phyloP scores from a whole-genome alignment of 2,113 vertebrate species.

The Elachura formosa region DNA sequence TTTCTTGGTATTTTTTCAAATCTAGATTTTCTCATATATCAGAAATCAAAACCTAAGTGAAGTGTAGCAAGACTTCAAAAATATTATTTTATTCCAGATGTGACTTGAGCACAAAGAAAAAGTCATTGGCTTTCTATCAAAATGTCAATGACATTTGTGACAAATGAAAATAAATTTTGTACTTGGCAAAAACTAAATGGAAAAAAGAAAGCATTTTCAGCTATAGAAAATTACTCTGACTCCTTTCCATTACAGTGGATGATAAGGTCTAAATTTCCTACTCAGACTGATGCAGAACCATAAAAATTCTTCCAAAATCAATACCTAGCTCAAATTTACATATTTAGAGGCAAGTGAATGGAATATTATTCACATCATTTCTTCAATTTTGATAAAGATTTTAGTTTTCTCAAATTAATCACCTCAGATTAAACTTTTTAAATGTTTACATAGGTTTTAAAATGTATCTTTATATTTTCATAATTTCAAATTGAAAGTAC shows the following conservation, averaged over 20 bases:
- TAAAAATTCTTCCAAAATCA: neutral
- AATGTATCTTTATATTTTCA: neutral
- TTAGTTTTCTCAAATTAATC: neutral
- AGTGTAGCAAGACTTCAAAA: neutral
- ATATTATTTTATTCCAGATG: neutral
- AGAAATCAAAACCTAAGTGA: neutral
- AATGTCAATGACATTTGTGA: neutral
- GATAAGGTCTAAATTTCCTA: neutral
- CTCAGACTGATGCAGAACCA: neutral
- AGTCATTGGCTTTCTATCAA: neutral
- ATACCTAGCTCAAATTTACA: neutral
- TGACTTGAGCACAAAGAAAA: neutral
- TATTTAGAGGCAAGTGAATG: neutral
- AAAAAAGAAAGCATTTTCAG: neutral
- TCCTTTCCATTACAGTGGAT: neutral
- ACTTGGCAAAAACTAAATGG: neutral
- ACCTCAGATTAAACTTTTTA: neutral
- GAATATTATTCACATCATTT: neutral
- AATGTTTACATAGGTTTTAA: neutral
- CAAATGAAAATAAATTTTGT: neutral
- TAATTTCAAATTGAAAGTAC: neutral
- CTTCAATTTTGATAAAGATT: neutral
- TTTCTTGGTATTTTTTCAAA: neutral
- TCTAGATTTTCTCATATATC: neutral
- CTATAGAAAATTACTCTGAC: neutral